Base-by-base conservation (phyloP, 2,888 invertebrate genomes). In the Zeuzera pyrina region DNA sequence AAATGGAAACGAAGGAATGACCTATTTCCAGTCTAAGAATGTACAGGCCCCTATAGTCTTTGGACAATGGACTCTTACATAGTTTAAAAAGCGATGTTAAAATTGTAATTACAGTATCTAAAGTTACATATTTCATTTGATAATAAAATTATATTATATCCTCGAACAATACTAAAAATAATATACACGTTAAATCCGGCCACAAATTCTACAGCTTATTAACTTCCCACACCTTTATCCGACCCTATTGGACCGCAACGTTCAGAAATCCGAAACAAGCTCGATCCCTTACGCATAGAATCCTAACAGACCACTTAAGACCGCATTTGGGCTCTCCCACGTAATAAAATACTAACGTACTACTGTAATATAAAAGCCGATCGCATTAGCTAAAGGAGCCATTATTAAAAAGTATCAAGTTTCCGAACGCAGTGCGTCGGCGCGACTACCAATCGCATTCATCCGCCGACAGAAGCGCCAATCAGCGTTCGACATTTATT, bases 331-430 rank as follows among this genome's bases (percentile, higher is more conserved):
- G 53, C 43, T 53, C 53, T 52, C 47, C 55, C 57, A 64, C 67
- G 73, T 78, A 79, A 78, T 79, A 79, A 78, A 79, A 79, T 77
- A 78, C 74, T 63, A 65, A 64, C 63, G 59, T 53, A 63, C 59
- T 56, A 52, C 57, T 67, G 66, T 70, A 67, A 72, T 76, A 76
- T 73, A 74, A 70, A 68, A 69, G 68, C 59, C 69, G 76, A 76
- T 78, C 81, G 72, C 77, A 83, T 83, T 81, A 83, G 69, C 74
- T 62, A 70, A 74, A 79, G 74, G 67, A 79, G 73, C 83, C 79
- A 81, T 83, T 81, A 81, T 81, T 81, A 81, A 83, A 83, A 83
- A 81, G 79, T 83, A 83, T 83, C 83, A 64, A 62, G 65, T 83
- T 81, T 70, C 81, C 35, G 67, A 77, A 72, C 77, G 76, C 63